Evolutionary conservation across 2,113 vertebrate genomes (phyloP).

Genomic region (Hippocampus barbouri): DNA sequence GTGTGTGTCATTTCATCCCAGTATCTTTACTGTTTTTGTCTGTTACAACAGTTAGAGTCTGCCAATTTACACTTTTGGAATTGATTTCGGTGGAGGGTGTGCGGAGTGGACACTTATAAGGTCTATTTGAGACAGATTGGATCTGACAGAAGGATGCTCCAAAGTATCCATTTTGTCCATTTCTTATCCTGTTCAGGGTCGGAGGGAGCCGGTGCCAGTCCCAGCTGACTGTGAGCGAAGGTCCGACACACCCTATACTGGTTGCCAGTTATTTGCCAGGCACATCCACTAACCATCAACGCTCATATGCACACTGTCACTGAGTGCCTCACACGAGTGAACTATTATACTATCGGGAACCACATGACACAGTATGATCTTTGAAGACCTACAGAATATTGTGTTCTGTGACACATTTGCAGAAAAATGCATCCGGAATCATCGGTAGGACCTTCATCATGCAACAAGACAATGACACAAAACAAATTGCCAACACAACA

Average conservation of each 20-base stretch:
- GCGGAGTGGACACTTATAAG: background rate
- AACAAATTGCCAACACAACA: no score
- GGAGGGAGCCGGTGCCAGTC: background rate
- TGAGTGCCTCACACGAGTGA: background rate
- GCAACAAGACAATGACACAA: no score
- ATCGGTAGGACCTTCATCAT: no score
- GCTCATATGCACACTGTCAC: background rate
- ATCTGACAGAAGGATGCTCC: background rate
- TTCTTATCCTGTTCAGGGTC: background rate
- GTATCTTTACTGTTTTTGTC: background rate
- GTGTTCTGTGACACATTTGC: no score
- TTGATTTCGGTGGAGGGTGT: background rate
- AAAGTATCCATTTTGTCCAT: background rate
- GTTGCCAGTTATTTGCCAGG: background rate
- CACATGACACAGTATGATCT: no score
- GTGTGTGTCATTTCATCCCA: background rate
- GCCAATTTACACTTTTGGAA: background rate
- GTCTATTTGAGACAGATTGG: background rate
- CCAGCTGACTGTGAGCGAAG: background rate
- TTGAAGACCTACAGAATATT: no score
- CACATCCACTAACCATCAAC: background rate
- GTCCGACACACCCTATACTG: background rate
- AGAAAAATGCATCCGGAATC: no score
- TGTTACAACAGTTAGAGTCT: background rate
- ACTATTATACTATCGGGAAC: no score